Evolutionary conservation across 2,797 vertebrate species (phyloP).

Genomic region (Cynodonichthys magdalenae): DNA sequence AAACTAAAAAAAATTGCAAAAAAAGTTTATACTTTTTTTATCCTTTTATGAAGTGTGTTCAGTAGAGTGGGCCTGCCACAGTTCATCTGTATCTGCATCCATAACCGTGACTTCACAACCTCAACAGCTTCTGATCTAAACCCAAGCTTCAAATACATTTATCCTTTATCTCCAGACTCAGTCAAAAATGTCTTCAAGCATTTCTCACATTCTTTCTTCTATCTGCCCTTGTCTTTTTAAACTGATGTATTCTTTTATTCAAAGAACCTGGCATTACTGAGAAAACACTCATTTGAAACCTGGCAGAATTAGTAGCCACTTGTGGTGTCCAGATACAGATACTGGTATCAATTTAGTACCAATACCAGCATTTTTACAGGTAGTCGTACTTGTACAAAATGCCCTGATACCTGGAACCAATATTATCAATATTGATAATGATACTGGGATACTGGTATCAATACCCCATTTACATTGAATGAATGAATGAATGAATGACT

Average conservation of each 20-base stretch:
- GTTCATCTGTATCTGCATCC: slow-evolving; percentile 23
- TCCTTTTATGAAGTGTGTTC: no score
- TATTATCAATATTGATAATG: no score
- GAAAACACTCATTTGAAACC: slow-evolving; percentile 12
- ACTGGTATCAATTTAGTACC: no score
- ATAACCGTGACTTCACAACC: slow-evolving; percentile 41
- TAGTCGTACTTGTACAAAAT: no score
- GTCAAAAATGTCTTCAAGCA: slow-evolving; percentile 24
- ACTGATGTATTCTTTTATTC: slow-evolving; percentile 21
- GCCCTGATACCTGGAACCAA: no score
- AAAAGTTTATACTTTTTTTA: no score
- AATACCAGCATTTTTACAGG: no score
- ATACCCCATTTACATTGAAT: no score
- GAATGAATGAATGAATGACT: no score
- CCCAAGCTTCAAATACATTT: slow-evolving; percentile 17
- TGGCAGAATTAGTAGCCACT: not conserved
- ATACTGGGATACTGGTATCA: no score
- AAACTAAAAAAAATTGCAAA: no score
- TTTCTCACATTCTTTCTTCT: slow-evolving; percentile 32
- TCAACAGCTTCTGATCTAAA: slow-evolving; percentile 42
- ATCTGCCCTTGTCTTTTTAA: slow-evolving; percentile 40
- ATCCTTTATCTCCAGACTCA: not conserved
- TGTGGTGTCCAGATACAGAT: no score
- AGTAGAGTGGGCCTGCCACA: slow-evolving; percentile 1
- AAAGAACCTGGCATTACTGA: slow-evolving; percentile 1